phyloP scores from a whole-genome alignment of 2,888 invertebrate species.

The Eulithis testata region DNA sequence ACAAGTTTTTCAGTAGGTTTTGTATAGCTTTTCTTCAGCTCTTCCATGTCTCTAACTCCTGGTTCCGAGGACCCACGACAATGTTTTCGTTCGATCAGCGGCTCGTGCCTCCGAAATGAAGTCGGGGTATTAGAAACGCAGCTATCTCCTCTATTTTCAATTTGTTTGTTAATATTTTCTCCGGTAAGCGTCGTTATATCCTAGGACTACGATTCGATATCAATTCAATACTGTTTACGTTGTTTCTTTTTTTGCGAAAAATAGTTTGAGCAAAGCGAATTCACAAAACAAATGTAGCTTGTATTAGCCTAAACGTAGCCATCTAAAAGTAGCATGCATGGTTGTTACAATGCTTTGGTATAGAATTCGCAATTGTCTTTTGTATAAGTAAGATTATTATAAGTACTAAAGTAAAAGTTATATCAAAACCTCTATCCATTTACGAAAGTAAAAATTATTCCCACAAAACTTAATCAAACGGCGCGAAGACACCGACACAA shows the following conservation, averaged over 20 bases:
- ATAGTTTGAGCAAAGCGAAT: too few species aligned
- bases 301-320: too few species aligned
- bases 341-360: too few species aligned
- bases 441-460: slow-evolving; percentile 41
- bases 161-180: slow-evolving; percentile 71
- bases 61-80: slow-evolving; percentile 58
- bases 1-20: too few species aligned
- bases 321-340: too few species aligned
- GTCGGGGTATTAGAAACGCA: slow-evolving; percentile 76
- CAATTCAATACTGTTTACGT: not conserved
- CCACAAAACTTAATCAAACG: slow-evolving; percentile 46
- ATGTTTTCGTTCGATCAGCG: slow-evolving; percentile 83
- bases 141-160: slow-evolving; percentile 73
- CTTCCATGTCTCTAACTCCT: slow-evolving; percentile 13
- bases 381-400: too few species aligned
- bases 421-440: slow-evolving; percentile 3
- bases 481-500: slow-evolving; percentile 53
- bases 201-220: slow-evolving; percentile 4
- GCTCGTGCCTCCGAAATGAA: slow-evolving; percentile 78
- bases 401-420: too few species aligned
- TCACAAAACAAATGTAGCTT: too few species aligned
- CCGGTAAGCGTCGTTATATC: slow-evolving; percentile 32
- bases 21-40: not conserved
- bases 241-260: too few species aligned
- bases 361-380: too few species aligned